Conservation (phyloP, 2,797 vertebrate genomes). For the Parauchenoglanis ngamensis region DNA sequence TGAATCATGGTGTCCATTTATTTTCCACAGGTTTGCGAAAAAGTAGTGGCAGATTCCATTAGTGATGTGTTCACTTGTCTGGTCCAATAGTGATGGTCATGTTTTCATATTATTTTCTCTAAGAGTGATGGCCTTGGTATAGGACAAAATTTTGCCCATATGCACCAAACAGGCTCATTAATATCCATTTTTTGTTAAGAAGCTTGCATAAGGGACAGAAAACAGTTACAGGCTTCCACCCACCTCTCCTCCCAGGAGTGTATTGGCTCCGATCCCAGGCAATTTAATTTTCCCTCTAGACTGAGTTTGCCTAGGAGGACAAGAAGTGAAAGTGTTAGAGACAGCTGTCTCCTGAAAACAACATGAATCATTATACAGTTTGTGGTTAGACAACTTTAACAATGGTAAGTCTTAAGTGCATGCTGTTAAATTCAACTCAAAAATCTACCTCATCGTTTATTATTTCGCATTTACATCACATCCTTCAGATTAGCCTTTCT, state of each 20-base stretch:
- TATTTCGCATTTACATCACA: not conserved
- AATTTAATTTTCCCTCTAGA: slow-evolving; percentile 48
- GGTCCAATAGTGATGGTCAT: slow-evolving; percentile 21
- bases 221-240: slow-evolving; percentile 49
- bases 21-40: slow-evolving; percentile 35
- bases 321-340: slow-evolving; percentile 43
- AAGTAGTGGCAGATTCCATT: slow-evolving; percentile 16
- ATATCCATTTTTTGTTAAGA: slow-evolving; percentile 49
- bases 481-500: not conserved
- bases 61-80: not conserved
- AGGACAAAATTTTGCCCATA: slow-evolving; percentile 32
- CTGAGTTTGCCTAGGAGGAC: slow-evolving; percentile 52
- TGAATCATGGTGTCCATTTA: slow-evolving; percentile 20
- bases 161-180: slow-evolving; percentile 44
- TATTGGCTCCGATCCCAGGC: slow-evolving; percentile 51
- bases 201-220: slow-evolving; percentile 61
- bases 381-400: slow-evolving; percentile 1
- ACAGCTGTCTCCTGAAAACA: slow-evolving; percentile 31
- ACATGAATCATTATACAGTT: slow-evolving; percentile 2
- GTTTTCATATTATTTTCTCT: slow-evolving; percentile 25
- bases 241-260: slow-evolving; percentile 43
- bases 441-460: not conserved
- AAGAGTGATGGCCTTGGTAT: slow-evolving; percentile 22
- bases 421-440: not conserved
- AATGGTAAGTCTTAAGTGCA: not conserved